Evolutionary conservation across 1,140 invertebrate species (phyloP).

Genomic region (Zaprionus inermis): DNA sequence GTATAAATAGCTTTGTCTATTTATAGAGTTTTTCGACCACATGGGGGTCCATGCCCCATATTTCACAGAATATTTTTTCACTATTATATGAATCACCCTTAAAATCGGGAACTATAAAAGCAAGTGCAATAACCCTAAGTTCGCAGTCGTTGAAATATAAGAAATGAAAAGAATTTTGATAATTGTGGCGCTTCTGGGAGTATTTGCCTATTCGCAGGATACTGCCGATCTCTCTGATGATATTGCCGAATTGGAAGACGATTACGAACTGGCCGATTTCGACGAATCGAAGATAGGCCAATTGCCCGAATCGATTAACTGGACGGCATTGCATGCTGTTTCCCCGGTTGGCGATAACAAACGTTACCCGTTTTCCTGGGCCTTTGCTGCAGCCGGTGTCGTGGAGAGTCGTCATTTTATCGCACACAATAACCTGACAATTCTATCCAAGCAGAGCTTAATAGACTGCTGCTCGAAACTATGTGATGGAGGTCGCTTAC

Average conservation of each 20-base stretch:
- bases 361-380: slow-evolving; percentile 18
- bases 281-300: not conserved
- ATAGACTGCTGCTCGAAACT: slow-evolving; percentile 14
- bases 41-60: not conserved
- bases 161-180: not conserved
- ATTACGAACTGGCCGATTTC: not conserved
- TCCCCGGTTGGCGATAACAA: slow-evolving; percentile 6
- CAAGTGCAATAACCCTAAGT: not conserved
- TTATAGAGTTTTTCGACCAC: too few species aligned
- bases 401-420: slow-evolving; percentile 26
- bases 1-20: too few species aligned
- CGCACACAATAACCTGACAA: not conserved
- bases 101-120: not conserved
- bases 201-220: not conserved
- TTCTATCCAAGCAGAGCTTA: slow-evolving; percentile 31
- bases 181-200: not conserved
- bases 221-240: not conserved
- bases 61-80: not conserved
- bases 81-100: not conserved
- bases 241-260: not conserved
- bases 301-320: slow-evolving; percentile 10
- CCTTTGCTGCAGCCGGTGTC: slow-evolving; percentile 29
- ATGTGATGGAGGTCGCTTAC: not conserved
- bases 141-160: not conserved
- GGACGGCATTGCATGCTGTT: slow-evolving; percentile 20